phyloP scores from a whole-genome alignment of 2,797 vertebrate species.

The Acrossocheilus fasciatus region DNA sequence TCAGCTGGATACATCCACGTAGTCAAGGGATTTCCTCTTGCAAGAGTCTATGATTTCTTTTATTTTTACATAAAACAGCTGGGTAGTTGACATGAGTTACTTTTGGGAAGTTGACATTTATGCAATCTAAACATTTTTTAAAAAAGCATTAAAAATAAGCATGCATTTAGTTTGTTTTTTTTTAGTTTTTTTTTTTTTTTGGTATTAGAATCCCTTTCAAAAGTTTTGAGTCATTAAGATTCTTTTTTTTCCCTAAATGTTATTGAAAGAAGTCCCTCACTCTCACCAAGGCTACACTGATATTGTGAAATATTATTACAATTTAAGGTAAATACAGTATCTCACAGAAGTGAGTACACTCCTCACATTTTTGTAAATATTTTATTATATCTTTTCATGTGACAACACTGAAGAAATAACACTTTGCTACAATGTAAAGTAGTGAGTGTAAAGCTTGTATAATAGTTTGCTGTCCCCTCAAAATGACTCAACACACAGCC shows the following conservation, averaged over 20 bases:
- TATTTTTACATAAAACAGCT: background rate
- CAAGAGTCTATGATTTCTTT: conserved; percentile 11
- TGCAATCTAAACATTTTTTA: background rate
- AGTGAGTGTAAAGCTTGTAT: no score
- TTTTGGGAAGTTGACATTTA: conserved; percentile 12
- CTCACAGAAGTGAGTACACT: no score
- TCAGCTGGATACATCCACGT: conserved; percentile 39
- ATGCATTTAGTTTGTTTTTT: background rate
- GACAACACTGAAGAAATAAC: no score
- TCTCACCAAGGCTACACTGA: background rate
- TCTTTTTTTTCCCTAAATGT: background rate
- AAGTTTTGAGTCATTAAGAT: background rate
- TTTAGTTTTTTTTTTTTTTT: background rate
- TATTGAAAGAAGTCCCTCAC: background rate
- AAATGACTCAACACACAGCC: no score
- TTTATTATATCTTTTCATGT: no score
- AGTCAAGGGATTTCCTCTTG: conserved; percentile 43
- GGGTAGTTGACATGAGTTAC: background rate
- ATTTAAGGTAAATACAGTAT: no score
- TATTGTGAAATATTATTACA: background rate
- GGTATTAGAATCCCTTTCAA: background rate
- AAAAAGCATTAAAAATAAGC: background rate
- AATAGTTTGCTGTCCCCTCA: no score
- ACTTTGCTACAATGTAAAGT: no score
- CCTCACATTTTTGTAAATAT: no score